Evolutionary conservation across 2,797 vertebrate genomes (phyloP).

Genomic region (Sternarchorhynchus goeldii): DNA sequence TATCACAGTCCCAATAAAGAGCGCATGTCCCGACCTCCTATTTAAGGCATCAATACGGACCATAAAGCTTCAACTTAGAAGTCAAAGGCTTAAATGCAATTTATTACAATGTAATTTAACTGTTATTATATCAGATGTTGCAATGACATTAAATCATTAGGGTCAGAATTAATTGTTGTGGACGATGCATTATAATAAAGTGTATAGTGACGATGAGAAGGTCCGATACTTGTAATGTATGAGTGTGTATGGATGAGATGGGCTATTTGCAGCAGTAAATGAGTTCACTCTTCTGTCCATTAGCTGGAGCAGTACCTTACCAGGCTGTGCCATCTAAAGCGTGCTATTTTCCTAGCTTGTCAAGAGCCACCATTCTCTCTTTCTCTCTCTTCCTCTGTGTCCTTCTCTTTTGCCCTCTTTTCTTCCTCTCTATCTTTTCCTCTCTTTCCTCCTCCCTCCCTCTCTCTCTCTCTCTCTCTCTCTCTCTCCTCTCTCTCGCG

Average conservation of each 20-base stretch:
- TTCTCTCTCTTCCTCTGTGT: not conserved
- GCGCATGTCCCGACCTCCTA: constrained; percentile 11
- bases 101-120: constrained; percentile 20
- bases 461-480: not conserved
- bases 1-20: constrained; percentile 4
- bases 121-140: constrained; percentile 19
- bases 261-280: constrained; percentile 26
- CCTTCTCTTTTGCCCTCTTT: not conserved
- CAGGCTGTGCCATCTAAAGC: constrained; percentile 32
- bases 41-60: constrained; percentile 4
- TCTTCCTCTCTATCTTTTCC: constrained; percentile 37
- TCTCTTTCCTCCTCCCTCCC: not conserved
- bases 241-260: not conserved
- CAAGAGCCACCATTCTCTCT: constrained; percentile 31
- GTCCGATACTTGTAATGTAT: not conserved
- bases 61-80: constrained; percentile 23
- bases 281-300: constrained; percentile 48
- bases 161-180: constrained; percentile 11
- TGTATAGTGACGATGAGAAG: not conserved
- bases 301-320: constrained; percentile 43
- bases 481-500: constrained; percentile 12
- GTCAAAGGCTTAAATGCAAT: constrained; percentile 17
- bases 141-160: constrained; percentile 29
- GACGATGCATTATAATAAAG: constrained; percentile 5
- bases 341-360: constrained; percentile 52